Evolutionary conservation across 92 coral and sea anemone species (phyloP).

Genomic region (Parazoanthus swiftii): DNA sequence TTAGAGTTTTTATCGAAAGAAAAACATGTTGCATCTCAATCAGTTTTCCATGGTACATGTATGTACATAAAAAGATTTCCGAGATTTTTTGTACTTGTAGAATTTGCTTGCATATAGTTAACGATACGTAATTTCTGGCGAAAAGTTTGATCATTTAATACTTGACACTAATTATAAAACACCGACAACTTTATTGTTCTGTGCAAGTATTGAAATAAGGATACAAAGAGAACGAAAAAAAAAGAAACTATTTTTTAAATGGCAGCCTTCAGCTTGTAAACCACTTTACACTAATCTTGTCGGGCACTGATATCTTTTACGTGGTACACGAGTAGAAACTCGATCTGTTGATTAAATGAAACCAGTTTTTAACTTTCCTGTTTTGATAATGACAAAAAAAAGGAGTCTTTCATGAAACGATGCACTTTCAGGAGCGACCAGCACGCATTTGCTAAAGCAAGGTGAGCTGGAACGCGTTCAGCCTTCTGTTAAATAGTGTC

Average conservation of each 20-base stretch:
- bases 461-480: slow-evolving; percentile 17
- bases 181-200: not conserved
- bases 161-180: not conserved
- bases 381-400: slow-evolving; percentile 1
- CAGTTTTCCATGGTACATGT: not conserved
- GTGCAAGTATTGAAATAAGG: not conserved
- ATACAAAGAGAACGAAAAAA: too few species aligned
- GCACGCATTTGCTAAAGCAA: not conserved
- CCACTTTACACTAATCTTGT: not conserved
- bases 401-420: not conserved
- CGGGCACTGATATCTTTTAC: not conserved
- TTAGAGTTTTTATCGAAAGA: too few species aligned
- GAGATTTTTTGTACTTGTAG: not conserved
- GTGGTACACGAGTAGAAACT: slow-evolving; percentile 5
- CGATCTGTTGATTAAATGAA: slow-evolving; percentile 7
- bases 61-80: not conserved
- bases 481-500: not conserved
- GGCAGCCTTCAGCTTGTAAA: not conserved
- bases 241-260: too few species aligned
- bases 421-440: slow-evolving; percentile 1
- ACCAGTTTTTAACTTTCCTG: slow-evolving; percentile 6
- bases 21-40: too few species aligned
- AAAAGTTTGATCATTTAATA: not conserved
- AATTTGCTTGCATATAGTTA: not conserved
- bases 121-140: not conserved